Evolutionary conservation across 2,113 vertebrate genomes (phyloP).

Genomic region (Catharus minimus): DNA sequence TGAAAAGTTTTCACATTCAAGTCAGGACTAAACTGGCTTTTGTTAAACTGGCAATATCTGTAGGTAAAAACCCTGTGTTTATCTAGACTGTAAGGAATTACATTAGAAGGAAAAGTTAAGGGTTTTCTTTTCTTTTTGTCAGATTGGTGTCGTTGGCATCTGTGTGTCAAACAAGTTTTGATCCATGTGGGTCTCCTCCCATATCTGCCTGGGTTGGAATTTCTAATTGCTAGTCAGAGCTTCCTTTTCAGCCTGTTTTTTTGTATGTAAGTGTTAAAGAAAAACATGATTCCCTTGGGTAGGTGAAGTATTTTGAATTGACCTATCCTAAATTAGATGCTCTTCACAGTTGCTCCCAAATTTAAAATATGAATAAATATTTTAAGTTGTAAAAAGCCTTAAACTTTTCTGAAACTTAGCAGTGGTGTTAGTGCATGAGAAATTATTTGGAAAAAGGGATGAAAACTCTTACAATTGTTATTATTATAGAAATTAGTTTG

Average conservation of each 20-base stretch:
- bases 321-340: constrained; percentile 50
- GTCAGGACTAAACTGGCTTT: background rate
- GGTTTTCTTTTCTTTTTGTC: constrained; percentile 64
- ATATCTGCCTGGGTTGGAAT: constrained; percentile 65
- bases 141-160: constrained; percentile 69
- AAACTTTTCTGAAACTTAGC: constrained; percentile 20
- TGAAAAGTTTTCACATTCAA: background rate
- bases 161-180: constrained; percentile 69
- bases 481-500: background rate
- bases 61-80: constrained; percentile 31
- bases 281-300: constrained; percentile 59
- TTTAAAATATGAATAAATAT: background rate
- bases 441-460: background rate
- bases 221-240: constrained; percentile 66
- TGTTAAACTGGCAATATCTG: background rate
- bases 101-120: constrained; percentile 51
- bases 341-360: constrained; percentile 19
- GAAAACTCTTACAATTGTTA: background rate
- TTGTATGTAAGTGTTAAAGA: constrained; percentile 68
- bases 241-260: constrained; percentile 68
- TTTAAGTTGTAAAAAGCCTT: background rate
- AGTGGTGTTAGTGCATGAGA: constrained; percentile 43
- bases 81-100: constrained; percentile 53
- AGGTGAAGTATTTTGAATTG: constrained; percentile 49
- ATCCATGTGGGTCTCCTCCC: constrained; percentile 67